Evolutionary conservation across 2,888 invertebrate genomes (phyloP).

Genomic region (Furcula furcula): DNA sequence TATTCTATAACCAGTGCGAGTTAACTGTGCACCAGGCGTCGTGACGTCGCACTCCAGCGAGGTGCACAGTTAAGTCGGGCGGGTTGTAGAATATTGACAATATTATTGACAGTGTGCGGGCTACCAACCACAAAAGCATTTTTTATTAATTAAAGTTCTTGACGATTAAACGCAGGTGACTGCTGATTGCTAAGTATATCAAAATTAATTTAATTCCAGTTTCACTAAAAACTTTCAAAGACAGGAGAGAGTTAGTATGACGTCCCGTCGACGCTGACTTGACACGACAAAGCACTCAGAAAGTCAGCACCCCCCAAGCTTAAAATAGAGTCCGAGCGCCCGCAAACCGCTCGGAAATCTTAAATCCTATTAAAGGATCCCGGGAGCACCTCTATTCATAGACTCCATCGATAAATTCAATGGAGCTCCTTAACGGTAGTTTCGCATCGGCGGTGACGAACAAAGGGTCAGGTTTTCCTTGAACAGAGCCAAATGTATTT

Average conservation of each 20-base stretch:
- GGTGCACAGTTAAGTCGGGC: too few species aligned
- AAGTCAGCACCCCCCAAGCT: conserved; percentile 53
- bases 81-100: too few species aligned
- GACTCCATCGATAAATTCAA: conserved; percentile 34
- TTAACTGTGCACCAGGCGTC: too few species aligned
- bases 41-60: too few species aligned
- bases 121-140: too few species aligned
- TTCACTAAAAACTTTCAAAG: conserved; percentile 13
- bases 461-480: conserved; percentile 29
- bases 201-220: too few species aligned
- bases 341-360: conserved; percentile 59
- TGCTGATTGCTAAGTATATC: too few species aligned
- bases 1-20: too few species aligned
- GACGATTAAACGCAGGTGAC: too few species aligned
- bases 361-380: conserved; percentile 61
- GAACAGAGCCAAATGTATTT: conserved; percentile 24
- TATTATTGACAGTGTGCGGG: too few species aligned
- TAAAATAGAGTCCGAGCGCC: conserved; percentile 54
- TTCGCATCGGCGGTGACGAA: conserved; percentile 13
- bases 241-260: conserved; percentile 25
- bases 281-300: conserved; percentile 71
- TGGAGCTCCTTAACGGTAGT: conserved; percentile 21
- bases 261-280: conserved; percentile 23
- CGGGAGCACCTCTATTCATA: conserved; percentile 46
- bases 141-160: too few species aligned